phyloP scores from a whole-genome alignment of 2,888 invertebrate species.

The Ormyrus pomaceus region DNA sequence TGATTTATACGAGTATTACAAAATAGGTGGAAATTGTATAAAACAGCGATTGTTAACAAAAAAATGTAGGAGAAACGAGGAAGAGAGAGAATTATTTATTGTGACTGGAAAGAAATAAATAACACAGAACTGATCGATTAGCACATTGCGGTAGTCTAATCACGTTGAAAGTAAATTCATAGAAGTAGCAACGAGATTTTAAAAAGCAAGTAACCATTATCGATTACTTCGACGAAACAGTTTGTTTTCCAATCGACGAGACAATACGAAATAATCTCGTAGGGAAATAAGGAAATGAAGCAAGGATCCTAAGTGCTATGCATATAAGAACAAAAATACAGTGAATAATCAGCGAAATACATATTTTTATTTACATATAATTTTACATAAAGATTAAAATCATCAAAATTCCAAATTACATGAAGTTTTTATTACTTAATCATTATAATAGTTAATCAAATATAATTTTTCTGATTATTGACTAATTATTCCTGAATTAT shows the following conservation, averaged over 20 bases:
- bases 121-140: conserved; percentile 58
- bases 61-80: conserved; percentile 26
- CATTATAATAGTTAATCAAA: neutral
- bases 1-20: neutral
- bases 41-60: conserved; percentile 22
- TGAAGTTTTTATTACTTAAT: neutral
- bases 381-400: neutral
- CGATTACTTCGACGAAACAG: conserved; percentile 6
- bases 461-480: no score
- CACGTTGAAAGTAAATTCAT: conserved; percentile 62
- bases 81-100: neutral
- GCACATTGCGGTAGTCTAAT: conserved; percentile 57
- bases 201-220: conserved; percentile 22
- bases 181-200: conserved; percentile 37
- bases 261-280: neutral
- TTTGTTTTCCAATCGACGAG: conserved; percentile 16
- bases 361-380: neutral
- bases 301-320: conserved; percentile 36
- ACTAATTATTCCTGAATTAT: no score
- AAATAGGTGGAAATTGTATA: neutral
- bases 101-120: conserved; percentile 6
- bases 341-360: conserved; percentile 7
- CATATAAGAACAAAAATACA: conserved; percentile 8
- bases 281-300: conserved; percentile 25
- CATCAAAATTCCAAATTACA: no score